Conservation (phyloP, 2,888 invertebrate genomes). For the Oscheius sp. region DNA sequence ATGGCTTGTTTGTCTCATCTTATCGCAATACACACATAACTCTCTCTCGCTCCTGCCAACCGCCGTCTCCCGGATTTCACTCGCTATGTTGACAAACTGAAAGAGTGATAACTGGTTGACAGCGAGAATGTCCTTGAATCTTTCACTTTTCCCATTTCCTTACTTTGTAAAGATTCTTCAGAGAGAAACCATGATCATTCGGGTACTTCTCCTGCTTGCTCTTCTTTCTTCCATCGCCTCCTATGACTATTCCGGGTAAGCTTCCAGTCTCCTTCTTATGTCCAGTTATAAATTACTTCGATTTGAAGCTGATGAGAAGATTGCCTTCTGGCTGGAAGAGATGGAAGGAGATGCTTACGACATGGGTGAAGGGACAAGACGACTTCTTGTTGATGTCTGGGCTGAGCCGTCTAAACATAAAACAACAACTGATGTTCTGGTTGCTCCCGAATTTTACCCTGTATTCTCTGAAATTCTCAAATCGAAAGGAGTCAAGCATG, state of each 20-base stretch:
- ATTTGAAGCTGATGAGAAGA: slow-evolving; percentile 33
- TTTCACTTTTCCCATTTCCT: not conserved
- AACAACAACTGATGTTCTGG: slow-evolving; percentile 53
- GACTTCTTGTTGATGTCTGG: slow-evolving; percentile 61
- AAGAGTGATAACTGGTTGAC: not conserved
- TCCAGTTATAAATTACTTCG: slow-evolving; percentile 37
- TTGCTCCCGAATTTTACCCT: slow-evolving; percentile 54
- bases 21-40: slow-evolving; percentile 12
- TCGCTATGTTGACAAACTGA: not conserved
- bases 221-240: not conserved
- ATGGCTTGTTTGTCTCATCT: slow-evolving; percentile 11
- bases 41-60: not conserved
- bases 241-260: slow-evolving; percentile 22
- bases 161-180: not conserved
- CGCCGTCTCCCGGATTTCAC: not conserved
- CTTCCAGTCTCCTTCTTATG: not conserved
- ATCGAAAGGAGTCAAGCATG: slow-evolving; percentile 33
- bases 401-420: slow-evolving; percentile 55
- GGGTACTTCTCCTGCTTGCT: slow-evolving; percentile 13
- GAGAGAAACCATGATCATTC: not conserved
- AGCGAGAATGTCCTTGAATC: not conserved
- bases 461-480: slow-evolving; percentile 32
- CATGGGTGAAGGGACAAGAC: slow-evolving; percentile 27
- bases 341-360: slow-evolving; percentile 31
- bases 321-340: slow-evolving; percentile 37